Percentiles rank a stretch among this genome's conserved stretches.
Conservation (phyloP, 2,888 invertebrate genomes). For the Salticus scenicus region DNA sequence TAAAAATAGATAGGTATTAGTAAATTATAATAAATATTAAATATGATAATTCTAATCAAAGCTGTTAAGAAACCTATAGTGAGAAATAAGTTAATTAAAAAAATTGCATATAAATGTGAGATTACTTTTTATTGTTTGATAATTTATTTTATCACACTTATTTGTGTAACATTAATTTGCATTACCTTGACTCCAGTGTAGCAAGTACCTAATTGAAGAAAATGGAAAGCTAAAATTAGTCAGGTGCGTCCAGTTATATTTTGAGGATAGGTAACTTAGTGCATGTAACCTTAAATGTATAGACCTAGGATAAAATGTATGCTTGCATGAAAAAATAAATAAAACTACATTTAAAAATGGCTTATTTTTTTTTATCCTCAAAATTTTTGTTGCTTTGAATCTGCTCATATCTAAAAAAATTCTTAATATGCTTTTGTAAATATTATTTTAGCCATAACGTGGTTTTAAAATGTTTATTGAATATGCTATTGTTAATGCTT, state of each 20-base stretch:
- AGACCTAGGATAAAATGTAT: conserved; percentile 62
- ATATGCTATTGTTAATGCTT: no score
- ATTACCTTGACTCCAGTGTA: conserved; percentile 68
- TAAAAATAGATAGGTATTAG: no score
- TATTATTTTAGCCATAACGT: no score
- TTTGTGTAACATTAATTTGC: conserved; percentile 61
- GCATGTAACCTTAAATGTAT: conserved; percentile 55
- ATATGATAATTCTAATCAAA: no score
- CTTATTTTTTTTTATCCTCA: conserved; percentile 20
- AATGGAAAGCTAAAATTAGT: conserved; percentile 60
- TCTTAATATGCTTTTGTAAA: not conserved
- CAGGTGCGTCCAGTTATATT: conserved; percentile 64
- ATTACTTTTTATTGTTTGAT: conserved; percentile 12
- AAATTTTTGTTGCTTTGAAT: conserved; percentile 14
- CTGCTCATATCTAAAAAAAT: not conserved
- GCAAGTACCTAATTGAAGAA: conserved; percentile 65
- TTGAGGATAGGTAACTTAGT: conserved; percentile 64
- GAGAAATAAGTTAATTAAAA: no score
- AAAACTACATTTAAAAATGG: conserved; percentile 40
- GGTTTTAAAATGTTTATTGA: no score
- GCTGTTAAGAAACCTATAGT: no score
- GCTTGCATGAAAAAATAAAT: conserved; percentile 63
- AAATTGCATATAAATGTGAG: no score
- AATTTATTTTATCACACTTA: conserved; percentile 30
- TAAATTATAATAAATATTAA: no score